phyloP scores from a whole-genome alignment of 2,797 vertebrate species.

The Chloroceryle amazona region DNA sequence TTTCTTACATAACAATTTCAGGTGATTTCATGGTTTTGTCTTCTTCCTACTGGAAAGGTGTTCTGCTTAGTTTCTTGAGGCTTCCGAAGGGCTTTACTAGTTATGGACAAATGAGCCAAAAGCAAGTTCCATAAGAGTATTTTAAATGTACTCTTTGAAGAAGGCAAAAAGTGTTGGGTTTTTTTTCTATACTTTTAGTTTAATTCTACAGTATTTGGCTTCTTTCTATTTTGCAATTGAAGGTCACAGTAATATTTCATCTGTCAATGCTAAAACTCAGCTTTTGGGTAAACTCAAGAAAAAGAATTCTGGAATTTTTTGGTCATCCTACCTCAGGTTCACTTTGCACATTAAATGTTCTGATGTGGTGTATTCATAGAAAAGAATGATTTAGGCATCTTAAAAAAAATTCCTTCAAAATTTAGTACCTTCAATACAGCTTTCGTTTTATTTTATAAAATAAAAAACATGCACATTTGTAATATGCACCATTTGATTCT shows the following conservation, averaged over 20 bases:
- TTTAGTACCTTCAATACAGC: not conserved
- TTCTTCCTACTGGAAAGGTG: not conserved
- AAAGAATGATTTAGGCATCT: not conserved
- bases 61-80: not conserved
- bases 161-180: not conserved
- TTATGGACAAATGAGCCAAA: not conserved
- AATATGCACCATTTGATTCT: slow-evolving; percentile 32
- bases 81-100: not conserved
- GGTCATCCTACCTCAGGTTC: not conserved
- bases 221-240: not conserved
- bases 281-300: not conserved
- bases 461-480: slow-evolving; percentile 37
- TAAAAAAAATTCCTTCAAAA: not conserved
- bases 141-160: not conserved
- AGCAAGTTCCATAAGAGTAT: not conserved
- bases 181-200: not conserved
- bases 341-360: not conserved
- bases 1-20: not conserved
- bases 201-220: not conserved
- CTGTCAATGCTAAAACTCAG: not conserved
- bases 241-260: not conserved
- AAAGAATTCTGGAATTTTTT: not conserved
- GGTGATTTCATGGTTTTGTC: not conserved
- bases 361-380: not conserved
- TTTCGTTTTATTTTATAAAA: slow-evolving; percentile 63